Evolutionary conservation across 2,797 vertebrate genomes (phyloP), one percentile per base, ranked within the genome.

Genomic region (Chelon auratus): DNA sequence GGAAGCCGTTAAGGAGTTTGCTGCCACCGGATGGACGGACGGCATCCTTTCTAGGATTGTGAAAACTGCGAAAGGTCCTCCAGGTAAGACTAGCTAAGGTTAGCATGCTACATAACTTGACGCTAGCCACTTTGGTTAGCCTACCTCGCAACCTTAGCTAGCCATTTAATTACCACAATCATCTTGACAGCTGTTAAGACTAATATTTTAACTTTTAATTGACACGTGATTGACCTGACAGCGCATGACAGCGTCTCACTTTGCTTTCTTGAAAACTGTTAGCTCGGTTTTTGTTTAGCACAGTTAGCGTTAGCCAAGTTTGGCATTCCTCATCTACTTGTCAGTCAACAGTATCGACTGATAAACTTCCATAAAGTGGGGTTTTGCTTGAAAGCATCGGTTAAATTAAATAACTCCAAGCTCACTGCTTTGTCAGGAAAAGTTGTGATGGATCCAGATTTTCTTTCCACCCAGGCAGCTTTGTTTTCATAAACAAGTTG

Each of bases 21-120:
- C 75, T 63, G 79, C 72, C 72, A 22, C 53, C 73, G 71, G 63
- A 75, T 87, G 88, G 85, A 82, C 66, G 60, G 75, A 85, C 68
- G 51, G 59, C 82, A 36, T 61, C 62, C 42, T 63, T 68, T 75
- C 10, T 74, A 56, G 63, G 78, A 73, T 56, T 57, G 78, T 75
- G 17, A 36, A 33, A 55, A 33, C 53, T 36, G 53, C 17, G 3
- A 55, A 36, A 55, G 53, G 30, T 36, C 36, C 53, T 33, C 30
- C 53, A 55, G 53, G 53, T 55, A 33, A 55, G 53, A 36, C 53
- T 55, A 62, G 78, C 81, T 72, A 56, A 60, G 48, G 40, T 47
- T 88, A 88, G 78, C 86, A n/a, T 24, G 69, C 62, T 63, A 42
- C 48, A 30, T 62, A 80, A 72, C 67, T 70, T 71, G 24, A 66